A percentile compares a stretch with the other conserved stretches of the same genome.
Conservation (phyloP, 2,888 invertebrate genomes). For the Stratiomys singularior region DNA sequence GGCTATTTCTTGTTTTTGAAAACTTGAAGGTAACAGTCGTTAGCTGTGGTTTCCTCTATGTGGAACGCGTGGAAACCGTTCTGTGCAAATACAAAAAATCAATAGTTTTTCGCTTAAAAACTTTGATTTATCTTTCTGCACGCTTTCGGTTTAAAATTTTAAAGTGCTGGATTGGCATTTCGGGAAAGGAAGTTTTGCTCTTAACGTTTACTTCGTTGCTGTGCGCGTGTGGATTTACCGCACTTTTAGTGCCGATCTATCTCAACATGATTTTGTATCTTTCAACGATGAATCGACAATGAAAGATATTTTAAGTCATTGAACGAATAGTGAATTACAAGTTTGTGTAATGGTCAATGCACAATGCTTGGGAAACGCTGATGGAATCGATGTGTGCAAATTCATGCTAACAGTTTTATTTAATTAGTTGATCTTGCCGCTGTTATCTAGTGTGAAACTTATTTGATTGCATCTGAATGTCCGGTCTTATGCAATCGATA, state of each 20-base stretch:
- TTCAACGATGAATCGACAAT: slow-evolving; percentile 1
- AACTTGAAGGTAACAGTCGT: slow-evolving; percentile 23
- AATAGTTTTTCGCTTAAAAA: not conserved
- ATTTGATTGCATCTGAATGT: too few relatives aligned
- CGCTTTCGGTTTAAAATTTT: not conserved
- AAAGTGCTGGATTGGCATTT: not conserved
- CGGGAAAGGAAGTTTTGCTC: not conserved
- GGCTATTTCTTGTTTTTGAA: slow-evolving; percentile 35
- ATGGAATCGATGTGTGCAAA: not conserved
- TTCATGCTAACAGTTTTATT: not conserved
- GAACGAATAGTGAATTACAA: not conserved
- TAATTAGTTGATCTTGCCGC: not conserved
- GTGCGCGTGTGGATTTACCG: not conserved
- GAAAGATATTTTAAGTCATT: slow-evolving; percentile 39
- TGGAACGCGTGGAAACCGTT: slow-evolving; percentile 9
- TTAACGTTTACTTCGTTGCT: not conserved
- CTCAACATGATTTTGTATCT: slow-evolving; percentile 27
- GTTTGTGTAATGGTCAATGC: too few relatives aligned
- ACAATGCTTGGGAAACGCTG: too few relatives aligned
- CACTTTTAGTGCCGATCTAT: not conserved
- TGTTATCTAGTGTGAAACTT: too few relatives aligned
- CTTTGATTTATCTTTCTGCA: not conserved
- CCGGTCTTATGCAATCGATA: too few relatives aligned
- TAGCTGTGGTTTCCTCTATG: slow-evolving; percentile 20
- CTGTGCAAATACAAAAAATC: not conserved